Evolutionary conservation across 1,140 invertebrate species (phyloP).

Genomic region (Cephus cinctus): DNA sequence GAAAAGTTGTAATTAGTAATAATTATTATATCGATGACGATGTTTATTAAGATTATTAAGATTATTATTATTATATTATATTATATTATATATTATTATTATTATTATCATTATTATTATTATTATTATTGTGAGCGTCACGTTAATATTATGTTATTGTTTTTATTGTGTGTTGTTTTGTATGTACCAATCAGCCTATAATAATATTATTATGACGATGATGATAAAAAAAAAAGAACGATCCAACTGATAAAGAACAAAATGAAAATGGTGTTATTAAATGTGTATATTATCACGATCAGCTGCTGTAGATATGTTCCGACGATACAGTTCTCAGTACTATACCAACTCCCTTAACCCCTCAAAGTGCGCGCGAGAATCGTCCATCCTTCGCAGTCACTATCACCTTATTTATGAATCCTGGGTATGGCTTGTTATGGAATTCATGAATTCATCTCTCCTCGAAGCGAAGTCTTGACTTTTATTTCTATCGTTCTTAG

Average conservation of each 20-base stretch:
- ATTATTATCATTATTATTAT: slow-evolving; percentile 40
- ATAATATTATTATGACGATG: slow-evolving; percentile 42
- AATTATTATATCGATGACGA: slow-evolving; percentile 49
- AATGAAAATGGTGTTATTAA: slow-evolving; percentile 43
- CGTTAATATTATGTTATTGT: slow-evolving; percentile 59
- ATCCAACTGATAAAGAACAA: slow-evolving; percentile 35
- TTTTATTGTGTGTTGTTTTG: slow-evolving; percentile 59
- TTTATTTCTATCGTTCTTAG: too few species aligned
- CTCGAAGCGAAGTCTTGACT: too few species aligned
- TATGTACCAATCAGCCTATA: slow-evolving; percentile 52
- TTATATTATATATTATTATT: slow-evolving; percentile 46
- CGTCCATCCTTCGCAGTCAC: too few species aligned
- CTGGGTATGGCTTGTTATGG: too few species aligned
- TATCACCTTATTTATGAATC: too few species aligned
- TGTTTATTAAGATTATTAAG: slow-evolving; percentile 49
- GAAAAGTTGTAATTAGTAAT: slow-evolving; percentile 49
- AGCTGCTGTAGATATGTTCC: too few species aligned
- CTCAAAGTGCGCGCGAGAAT: too few species aligned
- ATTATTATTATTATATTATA: slow-evolving; percentile 40
- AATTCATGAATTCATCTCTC: too few species aligned
- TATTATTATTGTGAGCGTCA: slow-evolving; percentile 47
- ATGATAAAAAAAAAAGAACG: slow-evolving; percentile 38
- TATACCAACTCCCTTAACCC: too few species aligned
- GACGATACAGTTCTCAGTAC: too few species aligned
- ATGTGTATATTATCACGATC: slow-evolving; percentile 45